Base-by-base conservation (phyloP, 2,888 invertebrate genomes). In the Dynastes tityus region DNA sequence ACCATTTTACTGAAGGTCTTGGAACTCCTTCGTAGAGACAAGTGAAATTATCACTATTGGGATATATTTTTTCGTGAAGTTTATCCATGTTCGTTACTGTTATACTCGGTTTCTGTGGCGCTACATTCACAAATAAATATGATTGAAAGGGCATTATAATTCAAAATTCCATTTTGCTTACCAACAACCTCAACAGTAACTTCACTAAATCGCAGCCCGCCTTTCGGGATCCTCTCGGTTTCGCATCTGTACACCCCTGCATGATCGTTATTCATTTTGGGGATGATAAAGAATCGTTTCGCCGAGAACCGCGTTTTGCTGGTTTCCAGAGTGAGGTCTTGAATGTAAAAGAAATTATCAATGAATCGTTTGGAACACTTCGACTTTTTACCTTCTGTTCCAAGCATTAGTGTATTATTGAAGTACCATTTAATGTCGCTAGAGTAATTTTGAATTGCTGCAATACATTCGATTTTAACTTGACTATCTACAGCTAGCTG, bases 1-100 rank as follows among this genome's bases (percentile, higher is more conserved):
- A 92, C 96, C 96, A 96, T 0, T 86, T 87, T 0, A 96, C 90
- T 0, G 81, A 86, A 0, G 96, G 95, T 68, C 89, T 90, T 0
- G 95, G 95, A 51, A 93, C 90, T 2, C 92, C 93, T 53, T 85
- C 85, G 0, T 90, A 92, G 55, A 88, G 86, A 80, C 94, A 93
- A 49, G 86, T 88, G 27, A 94, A 88, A 68, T 88, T 83, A 11
- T 90, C 82, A 40, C 84, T 84, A 37, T 85, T 83, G 1, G 88
- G 89, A 2, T 88, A 82, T 71, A 87, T 87, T 11, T 89, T 84
- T 13, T 82, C 81, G 3, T 87, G 82, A 74, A 86, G 74, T 85
- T 82, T 0, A 63, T 90, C 89, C 84, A 92, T 85, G 84, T 91
- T 92, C 3, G 90, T 89, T 1, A 84, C 71, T 0, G 80, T 80